Base-by-base conservation (phyloP, 2,113 vertebrate species). In the Lepus europaeus region DNA sequence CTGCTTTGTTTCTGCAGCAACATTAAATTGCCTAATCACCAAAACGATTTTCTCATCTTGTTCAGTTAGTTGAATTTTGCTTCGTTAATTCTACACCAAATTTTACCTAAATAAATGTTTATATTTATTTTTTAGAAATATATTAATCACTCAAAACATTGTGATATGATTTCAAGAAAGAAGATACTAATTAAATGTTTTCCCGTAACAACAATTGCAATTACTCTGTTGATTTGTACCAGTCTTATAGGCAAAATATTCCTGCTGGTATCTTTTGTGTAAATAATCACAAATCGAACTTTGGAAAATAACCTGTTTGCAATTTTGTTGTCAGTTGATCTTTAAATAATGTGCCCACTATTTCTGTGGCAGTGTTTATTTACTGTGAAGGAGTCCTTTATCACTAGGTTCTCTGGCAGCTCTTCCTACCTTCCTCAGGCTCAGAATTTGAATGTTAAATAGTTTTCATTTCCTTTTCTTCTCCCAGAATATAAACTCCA, bases 191-290 rank as follows among this genome's bases (percentile, higher is more conserved):
- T 83, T 68, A 53, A 69, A 13, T 9, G 77, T 73, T 95, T 92
- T 79, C 66, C 68, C 64, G 1, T 74, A 31, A 86, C 49, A 87
- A 77, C 23, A 88, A 49, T 31, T 51, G 13, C 7, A 91, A 36
- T 89, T 87, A 90, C 25, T 92, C 33, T 73, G 17, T 45, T 80
- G 45, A 83, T 83, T 93, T 91, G 89, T 36, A 39, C 53, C 70
- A 87, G 64, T 86, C 93, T 94, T 29, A 69, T n/a, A 95, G 11
- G 27, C 33, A 91, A 95, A 94, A 70, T 89, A 95, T 91, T 77
- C 20, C 81, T 72, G 29, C 20, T 56, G 53, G 27, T 39, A 39
- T 45, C 16, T 73, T 83, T 95, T 51, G 8, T 56, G 5, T 91
- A 74, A 95, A 73, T 84, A 92, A 83, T 90, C 16, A 53, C 33